Conservation (phyloP, 2,888 invertebrate species). For the Schizotus pectinicornis region DNA sequence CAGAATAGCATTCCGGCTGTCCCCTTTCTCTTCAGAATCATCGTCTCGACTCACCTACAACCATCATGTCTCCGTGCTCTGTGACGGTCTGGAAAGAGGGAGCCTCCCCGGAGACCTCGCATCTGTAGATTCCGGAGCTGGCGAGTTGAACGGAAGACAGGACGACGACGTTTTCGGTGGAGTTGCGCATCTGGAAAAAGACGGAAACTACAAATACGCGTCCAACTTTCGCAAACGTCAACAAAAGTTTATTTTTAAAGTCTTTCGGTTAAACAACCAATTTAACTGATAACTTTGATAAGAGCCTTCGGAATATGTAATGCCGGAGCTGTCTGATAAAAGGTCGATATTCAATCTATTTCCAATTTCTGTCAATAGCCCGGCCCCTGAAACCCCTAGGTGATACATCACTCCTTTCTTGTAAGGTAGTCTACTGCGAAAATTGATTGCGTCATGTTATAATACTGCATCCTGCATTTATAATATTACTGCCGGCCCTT, state of each 20-base stretch:
- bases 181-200: constrained; percentile 67
- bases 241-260: constrained; percentile 26
- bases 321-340: constrained; percentile 49
- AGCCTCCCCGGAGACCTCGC: constrained; percentile 75
- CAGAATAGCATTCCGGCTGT: not conserved
- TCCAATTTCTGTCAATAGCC: constrained; percentile 56
- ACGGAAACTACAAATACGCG: constrained; percentile 9
- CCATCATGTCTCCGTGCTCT: constrained; percentile 70
- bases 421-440: constrained; percentile 49
- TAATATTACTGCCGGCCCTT: constrained; percentile 28
- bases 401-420: constrained; percentile 55
- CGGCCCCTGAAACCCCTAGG: constrained; percentile 48
- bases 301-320: constrained; percentile 49
- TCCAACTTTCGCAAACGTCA: constrained; percentile 5
- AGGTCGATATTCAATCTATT: constrained; percentile 57
- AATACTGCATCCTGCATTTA: constrained; percentile 49
- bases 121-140: constrained; percentile 70
- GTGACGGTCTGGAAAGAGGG: constrained; percentile 74
- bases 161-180: constrained; percentile 70
- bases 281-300: constrained; percentile 49
- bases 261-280: constrained; percentile 40
- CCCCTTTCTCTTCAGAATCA: not conserved
- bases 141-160: constrained; percentile 69
- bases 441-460: constrained; percentile 54
- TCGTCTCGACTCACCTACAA: constrained; percentile 68